Evolutionary conservation across 1,140 invertebrate species (phyloP), one percentile per base, ranked within the genome.

Genomic region (Pogonognathellus flavescens): DNA sequence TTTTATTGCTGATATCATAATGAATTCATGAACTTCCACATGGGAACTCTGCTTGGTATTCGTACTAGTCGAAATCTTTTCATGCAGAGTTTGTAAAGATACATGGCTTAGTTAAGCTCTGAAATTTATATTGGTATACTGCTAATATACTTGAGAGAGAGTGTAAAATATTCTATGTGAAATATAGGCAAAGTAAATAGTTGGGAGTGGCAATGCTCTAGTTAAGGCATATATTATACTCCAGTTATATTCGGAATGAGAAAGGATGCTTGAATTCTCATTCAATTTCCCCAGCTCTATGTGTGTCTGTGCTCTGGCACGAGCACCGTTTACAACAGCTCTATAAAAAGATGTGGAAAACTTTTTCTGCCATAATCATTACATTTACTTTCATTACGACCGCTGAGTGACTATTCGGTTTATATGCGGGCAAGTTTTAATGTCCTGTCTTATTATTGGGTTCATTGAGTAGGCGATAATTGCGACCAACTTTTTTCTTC

Each of bases 291-390:
- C 31, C 11, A 6, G 0, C 41, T 20, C n/a, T n/a, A 13, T 20
- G 22, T 66, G 14, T 20, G 18, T 20, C 25, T 66, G 10, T 9
- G 22, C 59, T 18, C n/a, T 10, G 9, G 62, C 22, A 22, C 4
- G 7, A 22, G 7, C 9, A 49, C 70, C 31, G 49, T 76, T 76
- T 76, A 50, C 25, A 76, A 14, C 31, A 50, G 41, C 41, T 76
- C 70, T 76, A 49, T 76, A 76, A 76, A 72, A 76, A 76, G 31
- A 76, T 41, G 31, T 76, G 25, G 41, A 76, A 76, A 76, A 76
- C 25, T 76, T 76, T 76, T 50, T 41, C 70, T 76, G 14, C 41
- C 70, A 76, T 76, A 76, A 76, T 31, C 70, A 76, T 76, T 76
- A 49, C 70, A 31, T 76, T 76, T 66, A 13, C 25, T 66, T 25